Percentiles rank a stretch among this genome's conserved stretches.
Conservation (phyloP, 2,888 invertebrate genomes). For the Saturnia pavonia region DNA sequence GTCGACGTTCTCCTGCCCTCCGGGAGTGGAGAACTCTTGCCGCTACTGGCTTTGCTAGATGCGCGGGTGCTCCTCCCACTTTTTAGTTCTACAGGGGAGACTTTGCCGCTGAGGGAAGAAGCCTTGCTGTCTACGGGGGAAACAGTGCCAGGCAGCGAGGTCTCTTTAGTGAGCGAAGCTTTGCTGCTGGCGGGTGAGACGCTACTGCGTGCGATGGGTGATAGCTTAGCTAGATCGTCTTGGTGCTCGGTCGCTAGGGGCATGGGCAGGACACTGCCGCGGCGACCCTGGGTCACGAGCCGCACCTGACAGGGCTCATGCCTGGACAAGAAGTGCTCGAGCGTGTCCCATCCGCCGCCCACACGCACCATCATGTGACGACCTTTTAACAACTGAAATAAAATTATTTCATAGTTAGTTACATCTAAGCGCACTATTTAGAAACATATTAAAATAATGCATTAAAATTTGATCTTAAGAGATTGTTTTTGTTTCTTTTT, state of each 20-base stretch:
- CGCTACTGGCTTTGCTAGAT: conserved; percentile 47
- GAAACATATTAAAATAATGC: too few relatives aligned
- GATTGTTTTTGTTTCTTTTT: neutral
- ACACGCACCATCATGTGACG: conserved; percentile 98
- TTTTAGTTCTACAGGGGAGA: conserved; percentile 46
- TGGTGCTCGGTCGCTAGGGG: conserved; percentile 25
- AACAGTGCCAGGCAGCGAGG: conserved; percentile 40
- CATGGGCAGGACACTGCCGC: conserved; percentile 31
- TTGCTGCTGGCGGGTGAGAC: conserved; percentile 23
- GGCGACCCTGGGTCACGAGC: conserved; percentile 73
- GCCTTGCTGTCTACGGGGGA: conserved; percentile 57
- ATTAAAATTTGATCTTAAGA: too few relatives aligned
- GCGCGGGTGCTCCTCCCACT: conserved; percentile 42
- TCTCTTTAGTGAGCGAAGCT: conserved; percentile 40
- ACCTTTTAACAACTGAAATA: conserved; percentile 89
- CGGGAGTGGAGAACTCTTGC: conserved; percentile 46
- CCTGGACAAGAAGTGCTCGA: conserved; percentile 94
- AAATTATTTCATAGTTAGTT: neutral
- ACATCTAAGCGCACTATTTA: too few relatives aligned
- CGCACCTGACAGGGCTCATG: conserved; percentile 93
- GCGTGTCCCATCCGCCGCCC: conserved; percentile 96
- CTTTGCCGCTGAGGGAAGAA: conserved; percentile 56
- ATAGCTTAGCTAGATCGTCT: neutral
- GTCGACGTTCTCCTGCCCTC: conserved; percentile 55
- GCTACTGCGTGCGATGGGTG: conserved; percentile 29